phyloP scores from a whole-genome alignment of 2,113 vertebrate species.

The Orcinus orca region DNA sequence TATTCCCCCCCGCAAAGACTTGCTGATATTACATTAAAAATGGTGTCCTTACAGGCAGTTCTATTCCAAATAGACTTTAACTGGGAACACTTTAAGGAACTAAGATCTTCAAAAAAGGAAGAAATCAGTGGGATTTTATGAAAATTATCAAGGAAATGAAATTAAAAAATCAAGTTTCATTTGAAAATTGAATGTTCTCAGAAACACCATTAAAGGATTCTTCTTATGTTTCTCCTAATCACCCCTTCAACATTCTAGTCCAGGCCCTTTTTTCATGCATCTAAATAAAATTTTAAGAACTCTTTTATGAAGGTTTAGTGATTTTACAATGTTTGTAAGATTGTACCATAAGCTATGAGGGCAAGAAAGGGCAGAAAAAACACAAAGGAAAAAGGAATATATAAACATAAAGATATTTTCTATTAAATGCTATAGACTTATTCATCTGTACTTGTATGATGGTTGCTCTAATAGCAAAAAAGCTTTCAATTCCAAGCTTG shows the following conservation, averaged over 20 bases:
- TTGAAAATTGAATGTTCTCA: slow-evolving; percentile 39
- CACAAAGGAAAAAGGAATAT: slow-evolving; percentile 40
- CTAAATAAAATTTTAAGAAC: slow-evolving; percentile 55
- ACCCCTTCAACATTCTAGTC: neutral
- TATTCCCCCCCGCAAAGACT: slow-evolving; percentile 15
- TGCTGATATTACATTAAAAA: slow-evolving; percentile 60
- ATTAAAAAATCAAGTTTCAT: slow-evolving; percentile 49
- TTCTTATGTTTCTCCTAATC: neutral
- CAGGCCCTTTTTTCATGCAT: slow-evolving; percentile 26
- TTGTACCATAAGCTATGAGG: slow-evolving; percentile 6
- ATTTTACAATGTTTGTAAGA: slow-evolving; percentile 55
- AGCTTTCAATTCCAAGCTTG: slow-evolving; percentile 44
- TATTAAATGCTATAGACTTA: slow-evolving; percentile 57
- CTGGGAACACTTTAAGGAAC: slow-evolving; percentile 33
- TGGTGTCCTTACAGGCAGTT: neutral
- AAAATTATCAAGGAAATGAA: slow-evolving; percentile 64
- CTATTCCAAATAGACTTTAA: slow-evolving; percentile 45
- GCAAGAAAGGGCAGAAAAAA: neutral
- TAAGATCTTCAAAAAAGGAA: slow-evolving; percentile 60
- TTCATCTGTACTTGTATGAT: slow-evolving; percentile 39
- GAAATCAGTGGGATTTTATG: slow-evolving; percentile 14
- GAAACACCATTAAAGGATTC: slow-evolving; percentile 41
- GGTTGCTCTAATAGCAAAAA: slow-evolving; percentile 42
- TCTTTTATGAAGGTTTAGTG: slow-evolving; percentile 35
- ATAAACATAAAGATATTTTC: slow-evolving; percentile 39